Evolutionary conservation across 2,888 invertebrate genomes (phyloP), one percentile per base, ranked within the genome.

Genomic region (Agrotis clavis): DNA sequence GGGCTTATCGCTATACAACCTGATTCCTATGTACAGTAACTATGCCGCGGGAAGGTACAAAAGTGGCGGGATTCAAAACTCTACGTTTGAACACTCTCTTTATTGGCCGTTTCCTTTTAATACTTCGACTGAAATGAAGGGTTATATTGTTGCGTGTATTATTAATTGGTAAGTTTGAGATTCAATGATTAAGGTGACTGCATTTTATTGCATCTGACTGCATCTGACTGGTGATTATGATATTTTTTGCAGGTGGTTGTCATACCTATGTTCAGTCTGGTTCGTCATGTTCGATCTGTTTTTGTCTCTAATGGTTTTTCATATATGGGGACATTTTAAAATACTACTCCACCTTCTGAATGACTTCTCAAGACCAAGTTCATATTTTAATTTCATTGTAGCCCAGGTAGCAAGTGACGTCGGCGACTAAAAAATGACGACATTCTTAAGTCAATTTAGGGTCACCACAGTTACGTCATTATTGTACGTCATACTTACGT

Each of bases 321-420:
- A 86, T 41, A 0, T 83, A 14, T 86, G 86, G 81, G 87, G 87
- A 5, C 84, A 87, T 76, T 79, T 86, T 16, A 86, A 83, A 25
- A 82, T 86, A 30, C 69, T 87, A 9, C 60, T 82, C 9, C 19
- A 77, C 11, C 67, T 60, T n/a, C 48, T 87, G 1, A 50, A 86
- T 16, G 62, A 69, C 1, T 79, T 87, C 57, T 85, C 86, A 14
- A 73, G 35, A 45, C 86, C 87, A 0, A 21, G 21, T 9, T 13
- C 30, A 4, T 30, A 59, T 19, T 41, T 50, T 14, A 21, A 1
- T 18, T 11, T 21, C 3, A 18, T 4, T n/a, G 19, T 41, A 11
- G n/a, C n/a, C n/a, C n/a, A n/a, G n/a, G n/a, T n/a, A n/a, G n/a
- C n/a, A n/a, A n/a, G n/a, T n/a, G n/a, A n/a, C n/a, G n/a, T n/a